Evolutionary conservation across 2,797 vertebrate species (phyloP).

Genomic region (Sebastes itinus): DNA sequence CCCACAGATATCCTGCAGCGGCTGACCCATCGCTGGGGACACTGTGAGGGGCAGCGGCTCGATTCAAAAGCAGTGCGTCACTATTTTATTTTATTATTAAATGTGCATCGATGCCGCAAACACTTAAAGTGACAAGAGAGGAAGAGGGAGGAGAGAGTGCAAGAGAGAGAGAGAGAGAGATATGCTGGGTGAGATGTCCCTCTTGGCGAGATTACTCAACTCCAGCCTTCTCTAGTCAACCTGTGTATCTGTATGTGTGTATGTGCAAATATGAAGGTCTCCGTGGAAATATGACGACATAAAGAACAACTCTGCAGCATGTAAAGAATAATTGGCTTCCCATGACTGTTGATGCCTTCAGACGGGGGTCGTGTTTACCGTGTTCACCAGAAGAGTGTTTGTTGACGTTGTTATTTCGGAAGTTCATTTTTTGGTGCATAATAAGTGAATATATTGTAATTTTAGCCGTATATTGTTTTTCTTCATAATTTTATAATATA

Average conservation of each 20-base stretch:
- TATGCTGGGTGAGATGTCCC: conserved; percentile 30
- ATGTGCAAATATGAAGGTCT: not conserved
- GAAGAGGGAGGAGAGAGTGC: not conserved
- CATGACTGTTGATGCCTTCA: not conserved
- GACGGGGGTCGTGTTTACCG: too few relatives aligned
- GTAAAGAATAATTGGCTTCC: not conserved
- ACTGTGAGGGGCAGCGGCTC: not conserved
- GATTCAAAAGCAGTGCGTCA: not conserved
- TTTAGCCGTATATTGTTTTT: too few relatives aligned
- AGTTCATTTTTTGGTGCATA: too few relatives aligned
- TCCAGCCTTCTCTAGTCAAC: conserved; percentile 1
- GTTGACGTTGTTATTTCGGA: too few relatives aligned
- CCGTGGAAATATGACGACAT: not conserved
- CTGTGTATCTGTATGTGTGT: not conserved
- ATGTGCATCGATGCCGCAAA: not conserved
- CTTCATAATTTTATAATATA: too few relatives aligned
- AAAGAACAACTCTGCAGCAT: not conserved
- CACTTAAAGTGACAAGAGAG: not conserved
- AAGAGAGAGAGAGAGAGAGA: not conserved
- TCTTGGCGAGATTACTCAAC: conserved; percentile 43
- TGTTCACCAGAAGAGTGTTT: too few relatives aligned
- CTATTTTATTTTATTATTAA: not conserved
- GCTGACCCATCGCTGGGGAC: not conserved
- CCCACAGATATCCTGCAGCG: not conserved
- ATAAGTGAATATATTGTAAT: too few relatives aligned